These are phyloP conservation scores for Ceratosolen fusciceps DNA, from an alignment of 1,140 invertebrate species.

Conservation along the genomic window DNA sequence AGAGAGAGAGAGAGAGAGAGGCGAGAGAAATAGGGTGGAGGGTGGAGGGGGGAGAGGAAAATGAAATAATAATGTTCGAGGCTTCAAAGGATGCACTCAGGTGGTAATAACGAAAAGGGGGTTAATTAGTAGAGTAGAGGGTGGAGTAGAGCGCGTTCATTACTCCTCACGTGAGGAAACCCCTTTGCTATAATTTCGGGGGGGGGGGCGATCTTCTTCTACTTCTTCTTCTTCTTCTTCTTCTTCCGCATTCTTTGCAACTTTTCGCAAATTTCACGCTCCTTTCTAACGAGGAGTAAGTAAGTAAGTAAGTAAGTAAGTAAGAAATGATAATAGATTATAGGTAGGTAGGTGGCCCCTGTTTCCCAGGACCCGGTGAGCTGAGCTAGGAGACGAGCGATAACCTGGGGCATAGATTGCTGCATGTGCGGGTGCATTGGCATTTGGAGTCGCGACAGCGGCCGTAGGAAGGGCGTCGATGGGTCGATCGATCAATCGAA, in stretches of 20 bases:
- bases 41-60: too few relatives aligned
- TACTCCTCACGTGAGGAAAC: background rate
- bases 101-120: too few relatives aligned
- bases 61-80: too few relatives aligned
- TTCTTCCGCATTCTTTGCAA: too few relatives aligned
- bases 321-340: background rate
- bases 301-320: too few relatives aligned
- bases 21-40: too few relatives aligned
- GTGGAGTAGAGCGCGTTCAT: background rate
- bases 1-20: too few relatives aligned
- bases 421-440: background rate
- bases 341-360: background rate
- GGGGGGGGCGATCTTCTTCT: background rate
- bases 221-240: too few relatives aligned
- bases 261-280: background rate
- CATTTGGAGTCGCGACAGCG: background rate
- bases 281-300: background rate
- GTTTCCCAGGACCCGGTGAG: too few relatives aligned
- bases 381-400: background rate
- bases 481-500: slow-evolving; percentile 30
- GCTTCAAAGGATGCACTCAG: too few relatives aligned
- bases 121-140: too few relatives aligned
- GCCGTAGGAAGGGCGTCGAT: background rate
- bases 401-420: background rate
- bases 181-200: background rate